Evolutionary conservation across 1,140 invertebrate genomes (phyloP).

Genomic region (Ceratosolen solmsi): DNA sequence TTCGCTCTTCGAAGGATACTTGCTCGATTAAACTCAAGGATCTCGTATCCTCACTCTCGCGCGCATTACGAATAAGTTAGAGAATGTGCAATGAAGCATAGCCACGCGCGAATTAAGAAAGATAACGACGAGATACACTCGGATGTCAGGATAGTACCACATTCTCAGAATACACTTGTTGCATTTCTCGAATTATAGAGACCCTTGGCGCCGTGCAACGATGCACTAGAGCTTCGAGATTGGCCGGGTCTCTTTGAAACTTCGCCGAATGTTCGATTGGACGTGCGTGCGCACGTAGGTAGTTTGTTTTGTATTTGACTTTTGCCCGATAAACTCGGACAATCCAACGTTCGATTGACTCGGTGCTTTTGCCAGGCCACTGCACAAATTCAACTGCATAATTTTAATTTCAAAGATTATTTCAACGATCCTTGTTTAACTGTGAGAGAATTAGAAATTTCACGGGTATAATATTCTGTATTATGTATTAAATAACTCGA

Average conservation of each 20-base stretch:
- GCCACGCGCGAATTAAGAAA: background rate
- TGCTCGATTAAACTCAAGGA: background rate
- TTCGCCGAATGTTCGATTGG: background rate
- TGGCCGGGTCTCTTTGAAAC: constrained; percentile 11
- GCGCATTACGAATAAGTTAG: background rate
- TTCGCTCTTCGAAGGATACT: no score
- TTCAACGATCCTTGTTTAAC: background rate
- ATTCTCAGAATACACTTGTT: constrained; percentile 36
- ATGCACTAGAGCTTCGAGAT: background rate
- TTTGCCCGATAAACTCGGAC: background rate
- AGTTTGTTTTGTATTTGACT: background rate
- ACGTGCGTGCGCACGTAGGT: background rate
- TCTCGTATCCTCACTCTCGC: background rate
- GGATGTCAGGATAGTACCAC: background rate
- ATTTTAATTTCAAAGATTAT: background rate
- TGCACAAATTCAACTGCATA: background rate
- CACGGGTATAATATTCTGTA: background rate
- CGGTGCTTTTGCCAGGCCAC: background rate
- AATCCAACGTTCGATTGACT: background rate
- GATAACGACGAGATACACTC: background rate
- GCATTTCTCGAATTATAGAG: constrained; percentile 47
- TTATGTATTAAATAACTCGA: constrained; percentile 10
- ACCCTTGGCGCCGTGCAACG: background rate
- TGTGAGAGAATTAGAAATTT: background rate
- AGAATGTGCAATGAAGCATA: background rate